Base-by-base conservation (phyloP, 2,113 vertebrate genomes). In the Gracilinanus agilis region DNA sequence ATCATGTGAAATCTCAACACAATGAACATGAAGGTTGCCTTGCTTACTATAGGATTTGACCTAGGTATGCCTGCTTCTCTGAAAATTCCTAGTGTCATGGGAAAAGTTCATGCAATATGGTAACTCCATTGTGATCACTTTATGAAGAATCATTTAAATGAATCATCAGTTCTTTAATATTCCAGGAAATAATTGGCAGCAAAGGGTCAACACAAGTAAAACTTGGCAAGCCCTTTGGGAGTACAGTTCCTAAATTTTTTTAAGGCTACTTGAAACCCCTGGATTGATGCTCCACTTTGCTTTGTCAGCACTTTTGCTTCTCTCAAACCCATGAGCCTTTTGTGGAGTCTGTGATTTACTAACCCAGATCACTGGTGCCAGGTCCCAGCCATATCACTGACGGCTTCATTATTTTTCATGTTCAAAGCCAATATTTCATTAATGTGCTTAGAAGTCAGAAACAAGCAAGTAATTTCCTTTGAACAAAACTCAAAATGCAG, bases 401-500 rank as follows among this genome's bases (percentile, higher is more conserved):
- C 16, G 29, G 27, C 54, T 94, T 90, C 88, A 92, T 95, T 94
- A 83, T 92, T 97, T 53, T 25, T 92, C 49, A 16, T 88, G 90
- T 67, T 55, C 93, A 89, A 49, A 89, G 89, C 11, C 58, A 94
- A 93, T 34, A 61, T 67, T 91, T 96, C 93, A 95, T 93, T 91
- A 94, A 88, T 92, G 88, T 53, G 49, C 58, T 96, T 90, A 89
- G 55, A 97, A 95, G 92, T 96, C 54, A 97, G 90, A 95, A 97
- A 94, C 75, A 89, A 21, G 44, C 0, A 91, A 93, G 61, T 93
- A 90, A 12, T 94, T 95, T 94, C 91, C 93, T 91, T 94, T 90
- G 67, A 96, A 95, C 4, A 55, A 93, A 89, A 24, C 1, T 0
- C 29, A 24, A 94, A 96, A 61, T 90, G 92, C 24, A 67, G 89